Base-by-base conservation (phyloP, 2,888 invertebrate genomes). In the Latrodectus hesperus region DNA sequence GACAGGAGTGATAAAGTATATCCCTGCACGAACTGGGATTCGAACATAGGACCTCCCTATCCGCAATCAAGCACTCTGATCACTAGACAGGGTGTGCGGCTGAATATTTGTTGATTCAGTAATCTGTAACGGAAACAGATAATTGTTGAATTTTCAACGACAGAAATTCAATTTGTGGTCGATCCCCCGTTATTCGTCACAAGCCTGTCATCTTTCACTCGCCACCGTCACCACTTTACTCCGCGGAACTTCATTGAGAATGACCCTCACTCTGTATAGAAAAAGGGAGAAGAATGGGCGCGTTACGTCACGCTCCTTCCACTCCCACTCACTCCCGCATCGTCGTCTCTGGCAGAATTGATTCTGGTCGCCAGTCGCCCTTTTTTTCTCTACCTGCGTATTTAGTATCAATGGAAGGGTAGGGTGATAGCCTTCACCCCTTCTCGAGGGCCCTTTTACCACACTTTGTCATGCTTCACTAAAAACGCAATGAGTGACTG, bases 161-260 rank as follows among this genome's bases (percentile, higher is more conserved):
- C 22, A 22, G 6, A 38, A 9, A 60, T 60, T 10, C 60, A 60
- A 6, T 60, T 60, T 60, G 60, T 60, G n/a, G 60, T 11, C 60
- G 60, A 12, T 49, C 11, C 14, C 65, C 51, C 26, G 14, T 65
- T 38, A 8, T 55, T 49, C 55, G 64, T 55, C 26, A 12, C 49
- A n/a, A 38, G 22, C 38, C 67, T 71, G 76, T 26, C 76, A 22
- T 73, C 78, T 78, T 65, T 84, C 84, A 72, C 65, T 73, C 60
- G 53, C 38, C 84, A 73, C 78, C 49, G 80, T 51, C 72, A 73
- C 22, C 17, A 68, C 60, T 22, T 17, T 22, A 77, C 77, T 77
- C 81, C 74, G 52, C 22, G 26, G 53, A 70, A 75, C 65, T 79
- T 87, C 74, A 85, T 74, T 85, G 79, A 85, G 84, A 71, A 68